Base-by-base conservation (phyloP, 2,888 invertebrate genomes). In the Watsonalla binaria region DNA sequence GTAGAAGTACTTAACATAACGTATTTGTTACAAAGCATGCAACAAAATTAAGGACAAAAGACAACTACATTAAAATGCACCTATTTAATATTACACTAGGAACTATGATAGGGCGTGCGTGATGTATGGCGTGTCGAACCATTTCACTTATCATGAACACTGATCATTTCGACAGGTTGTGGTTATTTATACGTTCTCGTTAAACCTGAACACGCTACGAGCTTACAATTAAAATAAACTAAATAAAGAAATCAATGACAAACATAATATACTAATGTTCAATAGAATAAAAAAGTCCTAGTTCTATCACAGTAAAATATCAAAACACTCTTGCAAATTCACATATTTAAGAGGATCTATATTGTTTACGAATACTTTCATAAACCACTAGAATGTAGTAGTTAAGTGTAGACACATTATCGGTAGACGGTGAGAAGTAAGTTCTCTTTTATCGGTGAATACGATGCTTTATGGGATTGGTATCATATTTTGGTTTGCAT, bases 221-320 rank as follows among this genome's bases (percentile, higher is more conserved):
- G 35, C 47, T 33, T 48, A 49, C 49, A 54, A 47, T 46, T 42
- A 45, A 49, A 47, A 51, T 45, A 50, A 55, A 55, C 45, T 37
- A 49, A 54, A 47, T 46, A 53, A 51, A 56, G 55, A 56, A 51
- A 52, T 55, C 54, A 56, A 54, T 61, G 58, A 54, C 60, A 61
- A 59, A 57, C 33, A 60, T 59, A 59, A 11, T 8, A 14, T 37
- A 56, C 13, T 11, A 6, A 15, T 7, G 14, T 49, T 49, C 14
- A 37, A 37, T 61, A 68, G 61, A 58, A 74, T 56, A 70, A 69
- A 71, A 72, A 77, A 86, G 77, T 80, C 80, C 86, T 87, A 89
- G 80, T 76, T 84, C 88, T 90, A 90, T 90, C 90, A 90, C 90
- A 90, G 90, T 82, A 84, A 84, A 86, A 86, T 84, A 85, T 84